Evolutionary conservation across 2,113 vertebrate genomes (phyloP), one percentile per base, ranked within the genome.

Genomic region (Salvelinus sp.): DNA sequence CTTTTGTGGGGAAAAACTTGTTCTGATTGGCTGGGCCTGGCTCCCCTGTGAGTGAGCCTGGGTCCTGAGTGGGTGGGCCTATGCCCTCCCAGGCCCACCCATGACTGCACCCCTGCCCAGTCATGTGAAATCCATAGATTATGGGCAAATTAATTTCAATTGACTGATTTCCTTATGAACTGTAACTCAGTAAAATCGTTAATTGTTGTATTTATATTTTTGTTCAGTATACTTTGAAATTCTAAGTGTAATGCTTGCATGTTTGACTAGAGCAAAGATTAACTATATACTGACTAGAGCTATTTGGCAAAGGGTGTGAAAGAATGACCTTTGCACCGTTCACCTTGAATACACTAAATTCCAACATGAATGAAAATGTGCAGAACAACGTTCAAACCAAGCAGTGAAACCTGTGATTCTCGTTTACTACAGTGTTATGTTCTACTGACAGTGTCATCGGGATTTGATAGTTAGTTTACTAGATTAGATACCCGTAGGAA

Each of bases 261-360:
- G 58, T 22, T 62, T 62, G 58, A 62, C 58, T 57, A 57, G 38
- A 44, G 38, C 38, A 44, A 10, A 44, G 7, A 10, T 44, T 44
- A 44, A 10, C 38, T 44, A 44, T 12, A 9, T 0, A 0, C 20
- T 71, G 22, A 27, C 22, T 25, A 25, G 4, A 13, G 62, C 23
- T 25, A 71, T 50, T 57, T 20, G 18, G 23, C 14, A 33, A 20
- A 38, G 3, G 3, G 30, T 25, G 18, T 2, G 30, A 23, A 16
- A 22, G 28, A 25, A 38, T 63, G 88, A 93, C 89, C 90, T 91
- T 88, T 92, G 87, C 87, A 86, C 91, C 48, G 13, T 57, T 65
- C 73, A 16, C 84, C 85, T 75, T 90, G 84, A 76, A 75, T 84
- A 66, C 83, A 44, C 68, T 23, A 69, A 68, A 2, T 66, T 18